A percentile compares a stretch with the other conserved stretches of the same genome.
Conservation (phyloP, 2,888 invertebrate genomes). For the Eubasilissa splendida region DNA sequence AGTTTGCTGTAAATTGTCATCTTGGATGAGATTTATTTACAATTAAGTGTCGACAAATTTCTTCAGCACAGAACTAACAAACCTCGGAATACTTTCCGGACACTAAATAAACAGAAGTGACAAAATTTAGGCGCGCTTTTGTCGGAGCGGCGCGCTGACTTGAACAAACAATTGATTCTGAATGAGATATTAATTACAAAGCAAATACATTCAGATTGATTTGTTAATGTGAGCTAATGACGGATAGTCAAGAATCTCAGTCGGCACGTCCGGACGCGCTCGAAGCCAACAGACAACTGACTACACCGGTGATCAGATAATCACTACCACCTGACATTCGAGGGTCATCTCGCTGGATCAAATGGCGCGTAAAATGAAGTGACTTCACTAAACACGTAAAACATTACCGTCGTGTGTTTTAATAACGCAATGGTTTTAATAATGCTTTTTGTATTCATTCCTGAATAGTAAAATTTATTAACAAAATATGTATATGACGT, state of each 20-base stretch:
- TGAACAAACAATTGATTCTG: background rate
- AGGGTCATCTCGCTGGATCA: no score
- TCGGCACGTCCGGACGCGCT: background rate
- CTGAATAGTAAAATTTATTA: no score
- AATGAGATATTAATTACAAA: background rate
- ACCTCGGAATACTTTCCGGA: background rate
- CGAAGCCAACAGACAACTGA: background rate
- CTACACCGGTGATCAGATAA: background rate
- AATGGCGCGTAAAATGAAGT: no score
- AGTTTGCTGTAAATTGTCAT: slow-evolving; percentile 73
- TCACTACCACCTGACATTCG: no score
- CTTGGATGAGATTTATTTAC: slow-evolving; percentile 58
- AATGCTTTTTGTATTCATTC: no score
- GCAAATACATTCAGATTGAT: no score
- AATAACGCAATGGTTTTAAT: no score
- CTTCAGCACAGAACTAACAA: slow-evolving; percentile 4
- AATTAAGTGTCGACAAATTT: background rate
- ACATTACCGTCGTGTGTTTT: no score
- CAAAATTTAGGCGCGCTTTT: background rate
- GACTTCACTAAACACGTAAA: no score
- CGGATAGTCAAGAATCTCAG: background rate
- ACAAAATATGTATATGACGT: no score
- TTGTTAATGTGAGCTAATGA: no score
- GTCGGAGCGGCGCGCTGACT: background rate
- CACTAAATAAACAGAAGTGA: background rate